Conservation (phyloP, 2,888 invertebrate species). For the Megaustenia siamemsis region DNA sequence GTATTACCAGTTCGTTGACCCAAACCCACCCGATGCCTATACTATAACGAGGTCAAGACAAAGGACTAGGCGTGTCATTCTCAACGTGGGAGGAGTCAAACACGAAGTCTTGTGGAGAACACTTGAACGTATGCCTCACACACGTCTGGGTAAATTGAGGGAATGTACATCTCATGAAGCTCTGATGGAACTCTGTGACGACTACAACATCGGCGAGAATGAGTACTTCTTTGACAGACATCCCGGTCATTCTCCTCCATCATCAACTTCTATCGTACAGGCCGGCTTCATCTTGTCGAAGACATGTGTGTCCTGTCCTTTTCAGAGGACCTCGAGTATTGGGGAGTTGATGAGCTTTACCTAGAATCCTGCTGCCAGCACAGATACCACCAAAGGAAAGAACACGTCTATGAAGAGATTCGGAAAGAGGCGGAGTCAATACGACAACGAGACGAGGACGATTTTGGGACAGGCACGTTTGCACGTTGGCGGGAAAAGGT, state of each 20-base stretch:
- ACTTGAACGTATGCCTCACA: constrained; percentile 96
- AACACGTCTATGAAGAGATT: constrained; percentile 97
- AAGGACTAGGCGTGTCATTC: constrained; percentile 88
- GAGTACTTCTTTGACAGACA: constrained; percentile 99
- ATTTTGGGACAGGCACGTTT: constrained; percentile 96
- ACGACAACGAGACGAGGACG: constrained; percentile 94
- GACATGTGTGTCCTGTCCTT: constrained; percentile 99
- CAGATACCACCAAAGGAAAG: constrained; percentile 98
- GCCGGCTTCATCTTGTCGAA: constrained; percentile 97
- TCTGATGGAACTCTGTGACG: constrained; percentile 92
- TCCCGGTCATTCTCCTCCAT: constrained; percentile 98
- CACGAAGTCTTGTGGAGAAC: constrained; percentile 97
- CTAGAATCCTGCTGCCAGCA: constrained; percentile 99
- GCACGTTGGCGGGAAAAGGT: constrained; percentile 97
- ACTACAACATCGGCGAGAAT: constrained; percentile 97
- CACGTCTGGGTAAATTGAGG: constrained; percentile 92
- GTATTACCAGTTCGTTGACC: constrained; percentile 66
- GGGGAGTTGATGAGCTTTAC: constrained; percentile 98
- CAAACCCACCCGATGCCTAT: constrained; percentile 92
- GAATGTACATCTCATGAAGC: constrained; percentile 98
- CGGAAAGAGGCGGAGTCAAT: constrained; percentile 97
- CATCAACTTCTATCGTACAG: constrained; percentile 95
- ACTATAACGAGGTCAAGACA: constrained; percentile 97
- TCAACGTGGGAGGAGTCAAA: constrained; percentile 96
- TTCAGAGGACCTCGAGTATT: constrained; percentile 98